phyloP scores from a whole-genome alignment of 2,888 invertebrate species.

The Dysmachus trigonus region DNA sequence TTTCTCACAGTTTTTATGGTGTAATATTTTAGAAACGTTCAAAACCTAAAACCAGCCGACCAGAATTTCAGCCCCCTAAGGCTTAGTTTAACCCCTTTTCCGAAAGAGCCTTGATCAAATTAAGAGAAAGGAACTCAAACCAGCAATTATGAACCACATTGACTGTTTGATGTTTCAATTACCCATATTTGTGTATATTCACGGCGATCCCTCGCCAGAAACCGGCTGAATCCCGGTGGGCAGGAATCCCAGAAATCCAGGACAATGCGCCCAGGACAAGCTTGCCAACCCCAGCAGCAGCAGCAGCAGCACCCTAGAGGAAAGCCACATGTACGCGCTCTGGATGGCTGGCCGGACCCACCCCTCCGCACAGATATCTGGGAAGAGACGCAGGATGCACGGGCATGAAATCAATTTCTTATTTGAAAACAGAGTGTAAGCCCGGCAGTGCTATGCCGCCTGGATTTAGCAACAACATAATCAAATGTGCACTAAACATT shows the following conservation, averaged over 20 bases:
- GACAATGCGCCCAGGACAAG: background rate
- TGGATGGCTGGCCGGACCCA: slow-evolving; percentile 36
- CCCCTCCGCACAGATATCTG: slow-evolving; percentile 34
- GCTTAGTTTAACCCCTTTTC: background rate
- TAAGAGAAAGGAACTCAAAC: slow-evolving; percentile 43
- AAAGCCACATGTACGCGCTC: slow-evolving; percentile 44
- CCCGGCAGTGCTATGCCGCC: background rate
- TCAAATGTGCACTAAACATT: slow-evolving; percentile 41
- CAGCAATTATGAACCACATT: slow-evolving; percentile 47
- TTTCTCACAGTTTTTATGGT: background rate
- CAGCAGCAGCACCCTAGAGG: slow-evolving; percentile 24
- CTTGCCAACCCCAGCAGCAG: background rate
- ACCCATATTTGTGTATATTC: slow-evolving; percentile 48
- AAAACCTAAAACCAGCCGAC: background rate
- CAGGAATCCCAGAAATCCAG: background rate
- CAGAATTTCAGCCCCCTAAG: background rate
- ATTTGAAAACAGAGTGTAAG: slow-evolving; percentile 47
- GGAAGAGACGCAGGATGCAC: slow-evolving; percentile 25
- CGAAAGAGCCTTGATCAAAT: background rate
- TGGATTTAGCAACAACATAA: slow-evolving; percentile 35
- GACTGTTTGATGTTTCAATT: slow-evolving; percentile 50
- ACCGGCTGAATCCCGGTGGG: background rate
- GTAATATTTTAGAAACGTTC: background rate
- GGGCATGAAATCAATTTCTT: slow-evolving; percentile 48
- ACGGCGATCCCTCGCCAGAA: slow-evolving; percentile 21